phyloP scores from a whole-genome alignment of 2,797 vertebrate species.

The Podarcis lilfordi region DNA sequence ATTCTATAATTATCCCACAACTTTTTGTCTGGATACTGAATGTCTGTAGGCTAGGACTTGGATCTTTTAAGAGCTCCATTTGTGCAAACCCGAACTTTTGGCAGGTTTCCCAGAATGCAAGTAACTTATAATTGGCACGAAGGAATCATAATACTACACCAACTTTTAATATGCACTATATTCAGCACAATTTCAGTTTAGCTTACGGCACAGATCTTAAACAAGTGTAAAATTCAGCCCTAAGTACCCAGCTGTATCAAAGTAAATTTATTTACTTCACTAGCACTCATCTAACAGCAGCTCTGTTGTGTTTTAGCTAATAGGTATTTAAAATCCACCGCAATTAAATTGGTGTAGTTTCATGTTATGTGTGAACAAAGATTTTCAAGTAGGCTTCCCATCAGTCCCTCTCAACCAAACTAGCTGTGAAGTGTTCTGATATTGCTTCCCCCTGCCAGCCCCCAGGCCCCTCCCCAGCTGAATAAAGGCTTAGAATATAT shows the following conservation, averaged over 20 bases:
- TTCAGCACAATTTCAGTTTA: background rate
- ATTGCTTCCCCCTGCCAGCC: background rate
- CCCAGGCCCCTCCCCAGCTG: background rate
- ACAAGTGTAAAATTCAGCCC: background rate
- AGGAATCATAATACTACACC: background rate
- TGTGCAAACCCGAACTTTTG: background rate
- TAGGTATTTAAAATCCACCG: background rate
- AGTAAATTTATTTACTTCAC: no score
- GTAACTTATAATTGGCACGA: background rate
- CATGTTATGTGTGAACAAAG: background rate
- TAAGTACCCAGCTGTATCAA: background rate
- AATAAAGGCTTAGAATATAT: constrained; percentile 7
- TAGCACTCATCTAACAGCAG: background rate
- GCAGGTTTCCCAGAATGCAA: background rate
- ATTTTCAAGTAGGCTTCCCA: background rate
- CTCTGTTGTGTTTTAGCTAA: background rate
- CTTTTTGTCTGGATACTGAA: background rate
- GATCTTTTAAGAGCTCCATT: background rate
- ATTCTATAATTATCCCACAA: no score
- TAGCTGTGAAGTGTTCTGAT: background rate
- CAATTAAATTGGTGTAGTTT: background rate
- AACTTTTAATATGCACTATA: background rate
- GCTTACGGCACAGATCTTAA: background rate
- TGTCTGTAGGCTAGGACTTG: background rate
- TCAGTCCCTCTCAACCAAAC: background rate